Percentiles rank a stretch among this genome's conserved stretches.
Evolutionary conservation across 2,113 vertebrate genomes (phyloP).

Genomic region (Dipodomys spectabilis): DNA sequence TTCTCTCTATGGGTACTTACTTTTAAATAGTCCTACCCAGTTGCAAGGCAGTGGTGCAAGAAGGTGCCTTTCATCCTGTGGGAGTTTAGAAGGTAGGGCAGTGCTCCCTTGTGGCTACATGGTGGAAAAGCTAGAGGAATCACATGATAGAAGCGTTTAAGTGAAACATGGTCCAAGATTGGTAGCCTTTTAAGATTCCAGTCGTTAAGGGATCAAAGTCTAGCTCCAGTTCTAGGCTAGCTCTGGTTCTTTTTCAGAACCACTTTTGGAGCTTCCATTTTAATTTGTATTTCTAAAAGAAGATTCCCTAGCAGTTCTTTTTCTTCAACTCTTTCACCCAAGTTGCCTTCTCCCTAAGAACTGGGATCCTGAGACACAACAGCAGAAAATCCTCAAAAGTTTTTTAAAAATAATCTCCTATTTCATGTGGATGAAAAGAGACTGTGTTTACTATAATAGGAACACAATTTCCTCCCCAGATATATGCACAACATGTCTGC

Average conservation of each 20-base stretch:
- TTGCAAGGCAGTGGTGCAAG: background rate
- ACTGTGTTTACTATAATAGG: background rate
- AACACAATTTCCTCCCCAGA: background rate
- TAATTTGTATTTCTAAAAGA: no score
- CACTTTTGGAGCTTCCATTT: background rate
- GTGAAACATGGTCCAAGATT: background rate
- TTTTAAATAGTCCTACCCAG: background rate
- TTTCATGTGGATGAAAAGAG: background rate
- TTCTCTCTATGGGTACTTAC: background rate
- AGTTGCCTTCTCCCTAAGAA: background rate
- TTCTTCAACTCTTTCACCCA: background rate
- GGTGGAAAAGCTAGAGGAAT: background rate
- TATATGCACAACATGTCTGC: background rate
- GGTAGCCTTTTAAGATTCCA: background rate
- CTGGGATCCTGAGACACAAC: background rate
- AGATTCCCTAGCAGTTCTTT: background rate
- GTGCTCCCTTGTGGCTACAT: constrained; percentile 43
- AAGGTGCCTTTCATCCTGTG: background rate
- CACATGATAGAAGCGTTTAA: background rate
- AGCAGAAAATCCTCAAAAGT: background rate
- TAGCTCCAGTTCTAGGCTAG: background rate
- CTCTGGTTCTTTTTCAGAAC: background rate
- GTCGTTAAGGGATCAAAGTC: background rate
- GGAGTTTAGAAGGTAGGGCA: constrained; percentile 28
- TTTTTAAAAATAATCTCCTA: background rate